Evolutionary conservation across 2,888 invertebrate genomes (phyloP), one percentile per base, ranked within the genome.

Genomic region (Reticulitermes lucifugus): DNA sequence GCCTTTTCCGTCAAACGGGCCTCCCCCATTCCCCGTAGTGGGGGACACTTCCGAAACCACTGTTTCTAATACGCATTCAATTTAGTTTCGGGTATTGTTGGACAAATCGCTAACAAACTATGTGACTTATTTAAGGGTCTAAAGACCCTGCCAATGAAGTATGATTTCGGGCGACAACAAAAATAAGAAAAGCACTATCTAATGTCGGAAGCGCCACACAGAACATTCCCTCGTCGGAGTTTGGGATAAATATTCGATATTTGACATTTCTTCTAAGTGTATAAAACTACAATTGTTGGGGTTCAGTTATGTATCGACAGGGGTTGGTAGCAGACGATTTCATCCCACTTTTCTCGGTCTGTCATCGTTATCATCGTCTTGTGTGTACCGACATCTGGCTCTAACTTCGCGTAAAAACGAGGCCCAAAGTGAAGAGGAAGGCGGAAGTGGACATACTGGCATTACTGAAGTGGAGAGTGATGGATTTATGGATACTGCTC

Each of bases 61-160:
- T 73, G 73, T 73, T 41, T 41, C 41, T 2, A 41, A 29, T 41
- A 41, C 73, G 73, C 41, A 14, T 35, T 73, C 1, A 41, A 41
- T 35, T 21, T 41, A 73, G 73, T 73, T 73, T 41, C 41, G 73
- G 14, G 73, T 41, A 35, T 73, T 29, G 73, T 2, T 29, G 29
- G 29, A 71, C 71, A 10, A 29, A 71, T 25, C 10, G 41, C 73
- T 7, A 0, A n/a, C 51, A 41, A 77, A 77, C 46, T 77, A 77
- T 77, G 77, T 77, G 51, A 77, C 77, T 77, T 46, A 46, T 77
- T 5, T 10, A 41, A n/a, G 77, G 77, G 43, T 77, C 22, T 77
- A 46, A 7, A 77, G 22, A 41, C 46, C 77, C 46, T 77, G 2
- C n/a, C 21, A 18, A 73, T 18, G 6, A 35, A 14, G 6, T 41